Evolutionary conservation across 1,140 invertebrate genomes (phyloP).

Genomic region (Araneus ventricosus): DNA sequence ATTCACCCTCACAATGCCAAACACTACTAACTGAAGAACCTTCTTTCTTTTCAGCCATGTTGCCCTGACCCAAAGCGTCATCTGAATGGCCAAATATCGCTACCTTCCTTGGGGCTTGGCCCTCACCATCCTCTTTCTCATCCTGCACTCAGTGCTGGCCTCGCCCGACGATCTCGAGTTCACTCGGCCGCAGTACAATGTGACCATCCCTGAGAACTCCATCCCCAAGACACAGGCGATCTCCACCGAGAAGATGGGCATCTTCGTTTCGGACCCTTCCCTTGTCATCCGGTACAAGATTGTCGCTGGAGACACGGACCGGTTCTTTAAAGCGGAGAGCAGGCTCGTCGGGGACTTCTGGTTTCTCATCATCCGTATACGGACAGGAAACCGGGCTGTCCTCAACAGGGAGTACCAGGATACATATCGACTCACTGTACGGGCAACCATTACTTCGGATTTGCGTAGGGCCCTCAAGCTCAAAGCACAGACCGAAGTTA

Average conservation of each 20-base stretch:
- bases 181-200: slow-evolving; percentile 90
- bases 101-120: slow-evolving; percentile 30
- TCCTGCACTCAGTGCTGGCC: not conserved
- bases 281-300: slow-evolving; percentile 89
- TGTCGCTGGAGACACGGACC: slow-evolving; percentile 89
- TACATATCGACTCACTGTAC: slow-evolving; percentile 89
- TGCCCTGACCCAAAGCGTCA: slow-evolving; percentile 49
- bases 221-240: slow-evolving; percentile 90
- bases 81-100: slow-evolving; percentile 58
- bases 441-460: slow-evolving; percentile 83
- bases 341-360: slow-evolving; percentile 92
- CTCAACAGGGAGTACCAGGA: slow-evolving; percentile 95
- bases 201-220: slow-evolving; percentile 94
- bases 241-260: slow-evolving; percentile 86
- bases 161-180: slow-evolving; percentile 81
- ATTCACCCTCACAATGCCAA: no score
- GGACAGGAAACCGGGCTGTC: slow-evolving; percentile 90
- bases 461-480: slow-evolving; percentile 64
- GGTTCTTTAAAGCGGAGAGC: slow-evolving; percentile 95
- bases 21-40: not conserved
- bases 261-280: slow-evolving; percentile 80
- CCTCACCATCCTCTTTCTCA: slow-evolving; percentile 30
- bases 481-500: slow-evolving; percentile 83
- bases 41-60: slow-evolving; percentile 4
- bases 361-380: slow-evolving; percentile 92